These are phyloP conservation scores for Brachypteracias leptosomus DNA, from an alignment of 2,113 vertebrate species.

Conservation along the genomic window DNA sequence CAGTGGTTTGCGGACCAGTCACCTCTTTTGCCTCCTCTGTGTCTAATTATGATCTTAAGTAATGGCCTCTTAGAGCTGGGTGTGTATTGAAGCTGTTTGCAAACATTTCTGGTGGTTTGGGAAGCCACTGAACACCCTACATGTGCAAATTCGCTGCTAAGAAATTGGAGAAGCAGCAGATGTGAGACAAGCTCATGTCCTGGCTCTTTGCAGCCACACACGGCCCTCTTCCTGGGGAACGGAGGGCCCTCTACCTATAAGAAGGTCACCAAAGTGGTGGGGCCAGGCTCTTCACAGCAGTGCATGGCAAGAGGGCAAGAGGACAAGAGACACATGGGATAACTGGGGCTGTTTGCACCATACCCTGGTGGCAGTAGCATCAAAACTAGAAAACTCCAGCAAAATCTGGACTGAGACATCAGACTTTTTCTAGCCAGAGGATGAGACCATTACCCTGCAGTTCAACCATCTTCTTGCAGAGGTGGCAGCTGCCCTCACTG, in stretches of 20 bases:
- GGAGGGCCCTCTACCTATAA: not conserved
- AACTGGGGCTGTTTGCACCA: rapidly evolving
- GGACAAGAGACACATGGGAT: not conserved
- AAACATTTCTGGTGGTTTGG: not conserved
- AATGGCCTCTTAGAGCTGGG: rapidly evolving
- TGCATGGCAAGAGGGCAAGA: not conserved
- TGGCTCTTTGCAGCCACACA: not conserved
- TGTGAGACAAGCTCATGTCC: not conserved
- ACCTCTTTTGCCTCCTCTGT: not conserved
- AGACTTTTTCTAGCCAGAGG: not conserved
- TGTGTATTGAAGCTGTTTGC: not conserved
- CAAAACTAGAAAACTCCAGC: not conserved
- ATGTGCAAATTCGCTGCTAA: not conserved
- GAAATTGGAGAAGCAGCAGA: not conserved
- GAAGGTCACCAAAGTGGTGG: not conserved
- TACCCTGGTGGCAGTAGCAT: not conserved
- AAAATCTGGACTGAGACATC: not conserved
- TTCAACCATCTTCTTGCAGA: not conserved
- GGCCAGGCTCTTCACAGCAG: not conserved
- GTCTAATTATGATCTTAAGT: not conserved
- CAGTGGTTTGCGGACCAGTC: not conserved
- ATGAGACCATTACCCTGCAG: not conserved
- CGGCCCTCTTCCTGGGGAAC: not conserved
- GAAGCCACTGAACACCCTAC: not conserved
- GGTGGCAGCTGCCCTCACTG: not conserved